These are phyloP conservation scores for Eremobia ochroleuca DNA, from an alignment of 2,888 invertebrate genomes.

Conservation along the genomic window DNA sequence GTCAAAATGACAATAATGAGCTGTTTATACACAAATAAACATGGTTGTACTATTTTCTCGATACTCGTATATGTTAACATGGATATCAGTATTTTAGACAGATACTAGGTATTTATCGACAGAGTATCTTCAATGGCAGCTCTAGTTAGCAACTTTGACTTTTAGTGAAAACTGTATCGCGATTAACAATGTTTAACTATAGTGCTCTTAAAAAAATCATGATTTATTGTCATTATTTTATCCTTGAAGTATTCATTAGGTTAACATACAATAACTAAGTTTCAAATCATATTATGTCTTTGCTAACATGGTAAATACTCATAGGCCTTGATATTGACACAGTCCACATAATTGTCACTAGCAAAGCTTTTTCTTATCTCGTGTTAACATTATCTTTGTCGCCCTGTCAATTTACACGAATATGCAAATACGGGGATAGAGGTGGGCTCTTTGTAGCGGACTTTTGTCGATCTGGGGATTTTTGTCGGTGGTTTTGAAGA, in stretches of 20 bases:
- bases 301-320: background rate
- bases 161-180: background rate
- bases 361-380: constrained; percentile 54
- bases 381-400: constrained; percentile 43
- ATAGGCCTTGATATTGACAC: constrained; percentile 7
- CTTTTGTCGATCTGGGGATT: background rate
- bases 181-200: too few relatives aligned
- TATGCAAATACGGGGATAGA: constrained; percentile 48
- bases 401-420: constrained; percentile 56
- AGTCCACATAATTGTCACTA: constrained; percentile 28
- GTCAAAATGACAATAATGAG: constrained; percentile 65
- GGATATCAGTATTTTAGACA: background rate
- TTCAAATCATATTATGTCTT: background rate
- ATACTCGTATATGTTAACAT: constrained; percentile 31
- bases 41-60: constrained; percentile 27
- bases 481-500: constrained; percentile 3
- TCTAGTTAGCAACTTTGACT: background rate
- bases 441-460: constrained; percentile 10
- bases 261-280: too few relatives aligned
- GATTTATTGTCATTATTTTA: background rate
- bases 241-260: too few relatives aligned
- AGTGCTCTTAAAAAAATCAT: background rate
- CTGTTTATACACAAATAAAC: constrained; percentile 59
- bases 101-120: constrained; percentile 2
- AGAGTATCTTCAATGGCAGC: background rate